Evolutionary conservation across 2,888 invertebrate genomes (phyloP).

Genomic region (Eupithecia vulgata): DNA sequence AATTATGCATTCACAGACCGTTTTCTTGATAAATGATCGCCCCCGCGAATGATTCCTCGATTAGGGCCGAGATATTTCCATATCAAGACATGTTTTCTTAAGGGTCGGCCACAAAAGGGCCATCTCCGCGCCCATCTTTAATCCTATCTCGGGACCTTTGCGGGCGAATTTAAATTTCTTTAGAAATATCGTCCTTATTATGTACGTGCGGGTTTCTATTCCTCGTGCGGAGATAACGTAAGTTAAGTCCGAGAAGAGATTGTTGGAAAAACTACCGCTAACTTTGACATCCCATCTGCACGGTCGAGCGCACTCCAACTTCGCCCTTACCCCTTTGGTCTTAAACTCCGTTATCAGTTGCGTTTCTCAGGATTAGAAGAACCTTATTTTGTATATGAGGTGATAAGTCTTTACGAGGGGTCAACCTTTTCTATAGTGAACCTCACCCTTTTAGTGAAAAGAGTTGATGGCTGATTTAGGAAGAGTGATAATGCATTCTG

Average conservation of each 20-base stretch:
- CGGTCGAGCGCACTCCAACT: constrained; percentile 55
- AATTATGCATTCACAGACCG: constrained; percentile 76
- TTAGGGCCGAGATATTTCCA: constrained; percentile 82
- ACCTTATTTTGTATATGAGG: constrained; percentile 84
- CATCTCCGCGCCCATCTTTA: constrained; percentile 83
- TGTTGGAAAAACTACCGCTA: constrained; percentile 83
- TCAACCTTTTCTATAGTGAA: constrained; percentile 83
- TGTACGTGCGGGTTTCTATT: constrained; percentile 84
- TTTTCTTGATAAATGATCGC: constrained; percentile 77
- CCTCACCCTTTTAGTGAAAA: constrained; percentile 84
- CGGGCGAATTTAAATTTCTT: constrained; percentile 84
- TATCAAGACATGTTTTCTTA: constrained; percentile 85
- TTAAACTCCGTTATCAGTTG: constrained; percentile 62
- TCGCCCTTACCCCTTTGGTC: constrained; percentile 60
- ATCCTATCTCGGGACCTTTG: constrained; percentile 84
- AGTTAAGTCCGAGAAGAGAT: constrained; percentile 84
- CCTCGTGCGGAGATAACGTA: constrained; percentile 83
- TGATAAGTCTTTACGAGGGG: constrained; percentile 85
- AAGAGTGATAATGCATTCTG: constrained; percentile 81
- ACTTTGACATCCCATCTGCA: constrained; percentile 78
- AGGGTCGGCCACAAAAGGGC: constrained; percentile 83
- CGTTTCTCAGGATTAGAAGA: constrained; percentile 71
- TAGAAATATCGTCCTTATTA: constrained; percentile 84
- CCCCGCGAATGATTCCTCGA: constrained; percentile 80
- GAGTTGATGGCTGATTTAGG: constrained; percentile 85